Evolutionary conservation across 2,113 vertebrate species (phyloP).

Genomic region (Podiceps cristatus): DNA sequence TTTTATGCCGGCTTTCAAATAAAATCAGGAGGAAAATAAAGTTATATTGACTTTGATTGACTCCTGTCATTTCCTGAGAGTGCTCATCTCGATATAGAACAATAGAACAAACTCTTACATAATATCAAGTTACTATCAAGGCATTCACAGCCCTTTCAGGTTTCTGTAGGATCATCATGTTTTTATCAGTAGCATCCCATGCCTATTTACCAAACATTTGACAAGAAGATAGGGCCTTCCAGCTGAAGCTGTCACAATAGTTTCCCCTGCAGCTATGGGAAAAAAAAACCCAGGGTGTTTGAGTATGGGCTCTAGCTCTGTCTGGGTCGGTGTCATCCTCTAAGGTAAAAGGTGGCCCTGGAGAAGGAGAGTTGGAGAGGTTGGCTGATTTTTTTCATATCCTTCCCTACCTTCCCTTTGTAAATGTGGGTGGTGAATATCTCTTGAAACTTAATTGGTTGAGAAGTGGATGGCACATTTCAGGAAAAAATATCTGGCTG

Average conservation of each 20-base stretch:
- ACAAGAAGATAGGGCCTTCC: neutral
- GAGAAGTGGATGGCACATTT: neutral
- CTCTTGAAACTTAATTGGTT: neutral
- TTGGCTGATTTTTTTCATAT: neutral
- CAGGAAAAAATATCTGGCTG: neutral
- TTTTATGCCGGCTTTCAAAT: neutral
- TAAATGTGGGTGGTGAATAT: neutral
- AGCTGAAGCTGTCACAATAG: neutral
- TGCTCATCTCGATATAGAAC: neutral
- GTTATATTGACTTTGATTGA: neutral
- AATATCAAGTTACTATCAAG: neutral
- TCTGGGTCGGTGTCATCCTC: neutral
- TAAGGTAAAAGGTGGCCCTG: neutral
- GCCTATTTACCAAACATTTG: neutral
- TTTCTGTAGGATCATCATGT: neutral
- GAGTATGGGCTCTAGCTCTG: neutral
- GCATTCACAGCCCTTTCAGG: neutral
- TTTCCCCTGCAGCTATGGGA: neutral
- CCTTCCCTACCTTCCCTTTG: neutral
- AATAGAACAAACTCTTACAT: neutral
- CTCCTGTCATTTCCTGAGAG: neutral
- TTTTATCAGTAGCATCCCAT: neutral
- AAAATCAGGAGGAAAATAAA: neutral
- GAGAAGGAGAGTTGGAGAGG: neutral
- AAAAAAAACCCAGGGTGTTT: neutral